Base-by-base conservation (phyloP, 2,797 vertebrate genomes). In the Gymnoscopelus braueri region DNA sequence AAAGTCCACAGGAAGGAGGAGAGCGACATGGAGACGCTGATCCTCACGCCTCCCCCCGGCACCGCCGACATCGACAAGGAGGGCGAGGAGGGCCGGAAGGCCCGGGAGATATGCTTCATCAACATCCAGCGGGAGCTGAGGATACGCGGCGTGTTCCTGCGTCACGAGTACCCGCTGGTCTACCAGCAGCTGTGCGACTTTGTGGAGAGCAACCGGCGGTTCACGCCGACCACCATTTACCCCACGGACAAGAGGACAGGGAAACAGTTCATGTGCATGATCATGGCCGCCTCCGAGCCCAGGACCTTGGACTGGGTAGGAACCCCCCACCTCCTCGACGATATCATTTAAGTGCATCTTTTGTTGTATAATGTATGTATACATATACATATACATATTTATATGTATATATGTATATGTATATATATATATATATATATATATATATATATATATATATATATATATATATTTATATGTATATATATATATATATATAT, bases 201-300 rank as follows among this genome's bases (percentile, higher is more conserved):
- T 67, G 98, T 99, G 67, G 98, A 99, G 81, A 95, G 81, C 85
- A 98, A 98, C 91, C 94, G 94, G 78, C 95, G 97, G 80, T 99
- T 99, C 91, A 99, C 96, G 0, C 98, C 98, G 63, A 99, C 97
- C 74, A 98, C 97, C 72, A 99, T 99, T 83, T 99, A 99, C 87
- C 98, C 98, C 58, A 96, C 97, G 0, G 98, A 99, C 92, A 96
- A 97, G 88, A 95, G 98, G 91, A 99, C 97, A 0, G 98, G 98
- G 66, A 98, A 97, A 87, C 97, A 98, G 90, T 99, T 99, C 88
- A 97, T 99, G 97, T 99, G 98, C 93, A 98, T 99, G 97, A 98
- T 99, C 76, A 98, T 99, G 98, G 97, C 98, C 7, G 98, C 97
- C 63, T 99, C 98, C 0, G 98, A 99, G 90, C 98, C 98, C 3